Percentiles rank a stretch among this genome's conserved stretches.
These are phyloP conservation scores for Ceratothoa steindachneri DNA, from an alignment of 2,888 invertebrate genomes.

Conservation along the genomic window DNA sequence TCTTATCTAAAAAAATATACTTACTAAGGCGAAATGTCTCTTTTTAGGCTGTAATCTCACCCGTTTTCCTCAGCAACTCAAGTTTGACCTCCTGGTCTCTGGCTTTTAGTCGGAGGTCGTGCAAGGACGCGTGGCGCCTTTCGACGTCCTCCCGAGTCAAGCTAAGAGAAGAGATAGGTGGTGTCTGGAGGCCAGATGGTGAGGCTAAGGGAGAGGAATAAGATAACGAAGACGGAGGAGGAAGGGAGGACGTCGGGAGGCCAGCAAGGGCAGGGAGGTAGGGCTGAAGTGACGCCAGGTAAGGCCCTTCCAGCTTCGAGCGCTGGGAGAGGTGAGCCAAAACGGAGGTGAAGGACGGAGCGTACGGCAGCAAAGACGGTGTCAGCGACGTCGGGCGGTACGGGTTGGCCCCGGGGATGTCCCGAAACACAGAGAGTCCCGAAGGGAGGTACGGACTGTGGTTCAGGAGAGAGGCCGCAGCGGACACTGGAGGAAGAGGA, in stretches of 20 bases:
- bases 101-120: conserved; percentile 42
- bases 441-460: conserved; percentile 32
- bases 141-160: conserved; percentile 38
- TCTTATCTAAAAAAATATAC: too few relatives aligned
- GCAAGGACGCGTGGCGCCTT: conserved; percentile 43
- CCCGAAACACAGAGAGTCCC: conserved; percentile 33
- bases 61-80: conserved; percentile 40
- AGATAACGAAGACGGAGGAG: conserved; percentile 30
- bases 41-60: conserved; percentile 43
- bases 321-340: conserved; percentile 42
- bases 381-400: conserved; percentile 32
- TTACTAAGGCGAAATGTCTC: not conserved
- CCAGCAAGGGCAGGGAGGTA: conserved; percentile 29
- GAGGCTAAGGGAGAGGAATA: conserved; percentile 9
- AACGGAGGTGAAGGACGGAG: conserved; percentile 44
- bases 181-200: conserved; percentile 26
- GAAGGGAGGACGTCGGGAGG: conserved; percentile 25
- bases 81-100: conserved; percentile 43
- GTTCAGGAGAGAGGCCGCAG: conserved; percentile 21
- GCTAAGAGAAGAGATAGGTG: conserved; percentile 23
- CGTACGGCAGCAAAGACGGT: conserved; percentile 31
- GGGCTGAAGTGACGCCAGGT: conserved; percentile 34
- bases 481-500: conserved; percentile 19
- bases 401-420: conserved; percentile 27
- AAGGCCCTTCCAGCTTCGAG: conserved; percentile 34